Evolutionary conservation across 2,888 invertebrate species (phyloP).

Genomic region (Ischnus inquisitorius): DNA sequence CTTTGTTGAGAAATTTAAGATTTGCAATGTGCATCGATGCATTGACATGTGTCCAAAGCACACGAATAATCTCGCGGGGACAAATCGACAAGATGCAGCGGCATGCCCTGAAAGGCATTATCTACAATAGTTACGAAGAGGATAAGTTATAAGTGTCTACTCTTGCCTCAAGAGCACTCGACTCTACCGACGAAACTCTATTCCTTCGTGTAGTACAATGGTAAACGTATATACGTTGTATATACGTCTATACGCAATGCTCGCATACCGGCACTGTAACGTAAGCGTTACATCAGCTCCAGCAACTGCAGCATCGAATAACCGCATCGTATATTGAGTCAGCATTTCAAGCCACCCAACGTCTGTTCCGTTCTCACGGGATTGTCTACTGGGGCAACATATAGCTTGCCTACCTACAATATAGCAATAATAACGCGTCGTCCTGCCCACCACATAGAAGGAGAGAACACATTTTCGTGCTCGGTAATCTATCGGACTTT

Average conservation of each 20-base stretch:
- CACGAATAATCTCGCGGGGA: too few species aligned
- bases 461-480: constrained; percentile 17
- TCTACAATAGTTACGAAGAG: background rate
- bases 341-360: constrained; percentile 51
- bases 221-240: constrained; percentile 1
- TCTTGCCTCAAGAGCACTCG: background rate
- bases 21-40: too few species aligned
- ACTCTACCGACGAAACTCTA: background rate
- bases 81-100: background rate
- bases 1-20: too few species aligned
- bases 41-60: too few species aligned
- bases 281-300: constrained; percentile 59
- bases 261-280: constrained; percentile 59
- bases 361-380: constrained; percentile 61
- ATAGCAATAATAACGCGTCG: constrained; percentile 12
- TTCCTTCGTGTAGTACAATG: background rate
- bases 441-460: constrained; percentile 5
- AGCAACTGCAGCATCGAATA: constrained; percentile 53
- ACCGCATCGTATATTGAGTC: constrained; percentile 58
- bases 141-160: background rate
- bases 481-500: constrained; percentile 34
- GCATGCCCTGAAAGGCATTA: background rate
- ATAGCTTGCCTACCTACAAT: background rate
- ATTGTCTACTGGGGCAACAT: constrained; percentile 46
- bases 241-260: background rate